Evolutionary conservation across 2,113 vertebrate genomes (phyloP).

Genomic region (Mormyrus iriodes): DNA sequence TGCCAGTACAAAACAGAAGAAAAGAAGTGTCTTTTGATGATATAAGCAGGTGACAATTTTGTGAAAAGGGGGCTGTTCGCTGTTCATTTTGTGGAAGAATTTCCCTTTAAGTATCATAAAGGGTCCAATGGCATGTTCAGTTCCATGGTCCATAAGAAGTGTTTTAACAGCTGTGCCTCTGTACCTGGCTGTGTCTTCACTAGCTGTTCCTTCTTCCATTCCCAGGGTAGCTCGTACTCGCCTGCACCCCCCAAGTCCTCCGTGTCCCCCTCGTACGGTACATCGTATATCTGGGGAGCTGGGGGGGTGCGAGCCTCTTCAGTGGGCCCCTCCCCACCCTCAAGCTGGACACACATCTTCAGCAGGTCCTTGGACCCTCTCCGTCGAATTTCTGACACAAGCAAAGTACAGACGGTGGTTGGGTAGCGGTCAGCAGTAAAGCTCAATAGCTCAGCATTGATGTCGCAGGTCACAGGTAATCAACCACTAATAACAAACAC

Average conservation of each 20-base stretch:
- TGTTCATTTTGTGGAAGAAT: neutral
- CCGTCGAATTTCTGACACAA: conserved; percentile 73
- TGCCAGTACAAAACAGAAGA: neutral
- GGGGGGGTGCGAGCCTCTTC: conserved; percentile 42
- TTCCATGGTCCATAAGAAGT: neutral
- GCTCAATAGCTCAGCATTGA: neutral
- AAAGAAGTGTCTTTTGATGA: neutral
- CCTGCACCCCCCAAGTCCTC: conserved; percentile 53
- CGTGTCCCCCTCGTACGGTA: conserved; percentile 60
- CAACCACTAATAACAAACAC: neutral
- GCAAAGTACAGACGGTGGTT: neutral
- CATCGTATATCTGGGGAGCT: conserved; percentile 63
- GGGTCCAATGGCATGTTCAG: neutral
- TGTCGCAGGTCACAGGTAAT: neutral
- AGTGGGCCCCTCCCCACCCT: conserved; percentile 53
- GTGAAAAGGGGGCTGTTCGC: neutral
- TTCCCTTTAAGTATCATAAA: neutral
- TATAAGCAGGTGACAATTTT: neutral
- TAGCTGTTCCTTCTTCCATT: conserved; percentile 71
- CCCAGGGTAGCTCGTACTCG: conserved; percentile 68
- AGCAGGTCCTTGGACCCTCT: conserved; percentile 87
- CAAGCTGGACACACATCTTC: conserved; percentile 78
- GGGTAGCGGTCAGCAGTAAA: neutral
- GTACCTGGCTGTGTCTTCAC: conserved; percentile 66
- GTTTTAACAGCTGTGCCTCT: neutral